These are phyloP conservation scores for Eciton burchellii DNA, from an alignment of 1,140 invertebrate genomes.

Conservation along the genomic window DNA sequence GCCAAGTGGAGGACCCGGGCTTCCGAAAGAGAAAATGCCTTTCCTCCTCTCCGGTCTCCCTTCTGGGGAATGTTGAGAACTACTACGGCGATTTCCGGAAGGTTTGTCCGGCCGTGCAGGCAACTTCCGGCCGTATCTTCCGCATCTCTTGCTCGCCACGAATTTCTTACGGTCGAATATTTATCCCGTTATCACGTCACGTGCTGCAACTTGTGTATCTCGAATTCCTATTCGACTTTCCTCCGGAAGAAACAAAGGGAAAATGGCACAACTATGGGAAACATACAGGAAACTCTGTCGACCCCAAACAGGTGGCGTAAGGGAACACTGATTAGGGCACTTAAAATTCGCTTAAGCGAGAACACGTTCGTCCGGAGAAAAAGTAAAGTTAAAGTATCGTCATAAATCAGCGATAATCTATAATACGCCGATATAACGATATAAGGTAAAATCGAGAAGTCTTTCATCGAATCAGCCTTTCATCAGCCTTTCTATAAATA, in stretches of 20 bases:
- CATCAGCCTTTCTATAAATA: background rate
- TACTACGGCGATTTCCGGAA: conserved; percentile 44
- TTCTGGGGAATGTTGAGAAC: conserved; percentile 43
- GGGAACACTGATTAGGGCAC: background rate
- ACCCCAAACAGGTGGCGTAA: background rate
- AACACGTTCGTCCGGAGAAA: background rate
- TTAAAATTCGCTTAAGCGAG: conserved; percentile 1
- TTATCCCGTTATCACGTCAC: conserved; percentile 50
- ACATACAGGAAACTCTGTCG: background rate
- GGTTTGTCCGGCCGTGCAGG: conserved; percentile 6
- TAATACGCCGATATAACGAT: background rate
- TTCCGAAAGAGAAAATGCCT: conserved; percentile 30
- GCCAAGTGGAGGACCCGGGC: conserved; percentile 5
- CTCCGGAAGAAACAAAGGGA: conserved; percentile 15
- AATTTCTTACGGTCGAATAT: conserved; percentile 50
- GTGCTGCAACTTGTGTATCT: conserved; percentile 21
- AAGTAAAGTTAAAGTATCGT: background rate
- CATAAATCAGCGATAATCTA: background rate
- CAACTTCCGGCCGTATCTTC: conserved; percentile 27
- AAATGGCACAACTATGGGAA: background rate
- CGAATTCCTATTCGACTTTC: background rate
- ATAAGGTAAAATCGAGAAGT: too few species aligned
- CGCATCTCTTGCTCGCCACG: conserved; percentile 24
- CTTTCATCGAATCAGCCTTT: background rate
- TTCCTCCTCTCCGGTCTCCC: background rate